Evolutionary conservation across 2,888 invertebrate genomes (phyloP).

Genomic region (Carterocephalus palaemon): DNA sequence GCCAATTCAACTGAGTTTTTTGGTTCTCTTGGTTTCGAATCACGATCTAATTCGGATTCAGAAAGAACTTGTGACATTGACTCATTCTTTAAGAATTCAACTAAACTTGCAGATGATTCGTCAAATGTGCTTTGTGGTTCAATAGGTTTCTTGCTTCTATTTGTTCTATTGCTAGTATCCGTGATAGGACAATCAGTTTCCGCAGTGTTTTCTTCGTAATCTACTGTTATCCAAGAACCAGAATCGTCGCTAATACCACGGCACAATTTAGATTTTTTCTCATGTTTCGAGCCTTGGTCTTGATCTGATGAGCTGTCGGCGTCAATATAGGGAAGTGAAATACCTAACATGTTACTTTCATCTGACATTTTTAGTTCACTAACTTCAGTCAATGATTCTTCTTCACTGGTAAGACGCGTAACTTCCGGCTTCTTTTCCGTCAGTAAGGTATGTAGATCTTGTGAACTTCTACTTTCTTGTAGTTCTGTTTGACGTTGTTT

Average conservation of each 20-base stretch:
- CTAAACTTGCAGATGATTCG: conserved; percentile 76
- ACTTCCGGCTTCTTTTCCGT: conserved; percentile 69
- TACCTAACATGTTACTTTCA: conserved; percentile 68
- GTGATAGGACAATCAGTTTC: conserved; percentile 79
- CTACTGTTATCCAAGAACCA: conserved; percentile 83
- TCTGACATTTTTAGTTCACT: conserved; percentile 80
- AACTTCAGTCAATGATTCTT: conserved; percentile 83
- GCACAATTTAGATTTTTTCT: conserved; percentile 45
- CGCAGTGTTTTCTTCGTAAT: conserved; percentile 82
- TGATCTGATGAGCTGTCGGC: conserved; percentile 76
- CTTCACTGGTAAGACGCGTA: conserved; percentile 80
- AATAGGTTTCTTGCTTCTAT: conserved; percentile 47
- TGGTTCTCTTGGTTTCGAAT: conserved; percentile 48
- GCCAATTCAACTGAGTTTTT: conserved; percentile 55
- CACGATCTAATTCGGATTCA: conserved; percentile 67
- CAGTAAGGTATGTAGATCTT: conserved; percentile 55
- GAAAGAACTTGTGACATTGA: conserved; percentile 60
- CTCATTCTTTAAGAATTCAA: conserved; percentile 70
- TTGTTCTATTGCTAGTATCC: conserved; percentile 60
- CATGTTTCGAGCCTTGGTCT: conserved; percentile 56
- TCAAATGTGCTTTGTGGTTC: conserved; percentile 81
- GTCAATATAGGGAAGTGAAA: conserved; percentile 74
- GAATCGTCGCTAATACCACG: conserved; percentile 83
- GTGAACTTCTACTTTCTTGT: conserved; percentile 59
- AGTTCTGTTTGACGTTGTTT: conserved; percentile 74